These are phyloP conservation scores for Diadegma fenestrale DNA, from an alignment of 2,888 invertebrate genomes.

Conservation along the genomic window DNA sequence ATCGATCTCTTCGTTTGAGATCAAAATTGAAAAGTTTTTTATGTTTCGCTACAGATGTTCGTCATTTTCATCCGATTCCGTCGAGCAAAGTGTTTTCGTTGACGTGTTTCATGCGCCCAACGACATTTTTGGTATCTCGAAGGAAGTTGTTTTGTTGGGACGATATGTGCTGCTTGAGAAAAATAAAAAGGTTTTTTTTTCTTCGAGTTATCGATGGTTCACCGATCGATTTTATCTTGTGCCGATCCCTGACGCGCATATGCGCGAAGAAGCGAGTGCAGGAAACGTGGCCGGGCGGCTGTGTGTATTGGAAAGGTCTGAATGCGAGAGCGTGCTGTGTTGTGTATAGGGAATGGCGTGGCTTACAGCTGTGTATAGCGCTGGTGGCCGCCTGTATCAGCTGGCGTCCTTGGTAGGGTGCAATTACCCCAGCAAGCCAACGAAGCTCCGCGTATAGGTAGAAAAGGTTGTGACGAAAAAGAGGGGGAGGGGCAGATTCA, in stretches of 20 bases:
- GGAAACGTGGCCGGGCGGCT: conserved; percentile 36
- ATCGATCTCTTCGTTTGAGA: neutral
- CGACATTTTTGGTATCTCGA: neutral
- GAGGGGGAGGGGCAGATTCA: conserved; percentile 47
- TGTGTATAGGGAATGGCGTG: conserved; percentile 43
- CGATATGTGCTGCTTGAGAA: neutral
- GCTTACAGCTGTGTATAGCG: conserved; percentile 71
- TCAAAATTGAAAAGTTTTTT: neutral
- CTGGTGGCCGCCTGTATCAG: conserved; percentile 82
- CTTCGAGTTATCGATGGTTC: conserved; percentile 12
- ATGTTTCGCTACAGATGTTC: neutral
- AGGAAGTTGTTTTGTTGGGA: neutral
- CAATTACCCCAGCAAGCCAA: conserved; percentile 83
- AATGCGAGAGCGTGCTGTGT: conserved; percentile 37
- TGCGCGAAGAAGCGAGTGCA: conserved; percentile 27
- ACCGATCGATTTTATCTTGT: conserved; percentile 40
- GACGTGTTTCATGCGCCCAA: neutral
- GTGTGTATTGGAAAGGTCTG: conserved; percentile 17
- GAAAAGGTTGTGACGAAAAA: conserved; percentile 59
- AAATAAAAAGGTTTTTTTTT: neutral
- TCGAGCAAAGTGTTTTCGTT: neutral
- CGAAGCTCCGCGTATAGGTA: conserved; percentile 66
- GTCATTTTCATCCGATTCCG: neutral
- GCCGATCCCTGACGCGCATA: conserved; percentile 28
- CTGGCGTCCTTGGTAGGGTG: conserved; percentile 85